Percentiles rank a stretch among this genome's conserved stretches.
Conservation (phyloP, 2,797 vertebrate species). For the Fringilla coelebs region DNA sequence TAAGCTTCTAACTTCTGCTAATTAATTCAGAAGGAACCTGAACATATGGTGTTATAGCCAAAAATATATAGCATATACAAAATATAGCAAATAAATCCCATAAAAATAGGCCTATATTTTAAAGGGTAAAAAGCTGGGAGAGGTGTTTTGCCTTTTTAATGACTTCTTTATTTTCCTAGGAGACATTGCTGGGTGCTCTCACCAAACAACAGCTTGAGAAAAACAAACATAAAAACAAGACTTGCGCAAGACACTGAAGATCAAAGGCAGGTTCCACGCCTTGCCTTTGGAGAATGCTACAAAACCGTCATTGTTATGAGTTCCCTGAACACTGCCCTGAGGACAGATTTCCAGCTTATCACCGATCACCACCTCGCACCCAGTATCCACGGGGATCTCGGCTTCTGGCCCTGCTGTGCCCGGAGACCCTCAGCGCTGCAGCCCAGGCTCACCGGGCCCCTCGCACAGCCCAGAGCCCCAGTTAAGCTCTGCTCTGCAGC, state of each 20-base stretch:
- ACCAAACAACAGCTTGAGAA: not conserved
- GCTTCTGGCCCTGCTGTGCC: not conserved
- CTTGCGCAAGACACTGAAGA: not conserved
- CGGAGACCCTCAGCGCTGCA: not conserved
- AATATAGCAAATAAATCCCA: constrained; percentile 19
- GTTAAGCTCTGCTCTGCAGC: not conserved
- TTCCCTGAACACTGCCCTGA: rapidly evolving
- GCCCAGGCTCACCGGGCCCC: too few species aligned
- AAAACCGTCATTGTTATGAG: not conserved
- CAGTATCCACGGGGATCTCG: rapidly evolving
- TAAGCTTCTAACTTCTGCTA: constrained; percentile 30
- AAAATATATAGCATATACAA: constrained; percentile 9
- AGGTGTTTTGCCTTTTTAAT: not conserved
- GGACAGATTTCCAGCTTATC: rapidly evolving
- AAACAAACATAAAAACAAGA: constrained; percentile 4
- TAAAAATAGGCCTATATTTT: constrained; percentile 4
- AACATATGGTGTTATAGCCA: constrained; percentile 36
- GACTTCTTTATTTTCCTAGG: not conserved
- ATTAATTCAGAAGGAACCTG: constrained; percentile 44
- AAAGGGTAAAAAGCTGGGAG: not conserved
- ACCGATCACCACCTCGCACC: not conserved
- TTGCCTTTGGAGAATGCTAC: rapidly evolving
- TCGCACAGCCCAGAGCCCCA: too few species aligned
- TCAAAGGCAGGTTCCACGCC: not conserved
- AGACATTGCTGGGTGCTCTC: not conserved